A percentile compares a stretch with the other conserved stretches of the same genome.
Evolutionary conservation across 2,113 vertebrate species (phyloP).

Genomic region (Nicator chloris): DNA sequence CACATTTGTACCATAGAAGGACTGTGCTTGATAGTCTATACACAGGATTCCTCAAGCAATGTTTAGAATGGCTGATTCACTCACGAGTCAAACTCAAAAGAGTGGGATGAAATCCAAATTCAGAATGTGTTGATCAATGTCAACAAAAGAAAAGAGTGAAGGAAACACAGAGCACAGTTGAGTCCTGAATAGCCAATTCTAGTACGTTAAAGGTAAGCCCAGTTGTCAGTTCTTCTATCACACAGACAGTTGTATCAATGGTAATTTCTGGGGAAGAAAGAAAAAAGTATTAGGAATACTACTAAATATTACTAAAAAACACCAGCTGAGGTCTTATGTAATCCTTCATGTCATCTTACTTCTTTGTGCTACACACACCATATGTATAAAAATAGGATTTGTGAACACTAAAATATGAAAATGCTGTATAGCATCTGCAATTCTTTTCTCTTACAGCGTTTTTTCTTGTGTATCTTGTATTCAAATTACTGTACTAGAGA

Average conservation of each 20-base stretch:
- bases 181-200: background rate
- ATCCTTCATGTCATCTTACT: background rate
- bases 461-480: background rate
- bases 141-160: background rate
- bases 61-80: background rate
- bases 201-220: background rate
- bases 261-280: background rate
- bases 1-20: background rate
- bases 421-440: background rate
- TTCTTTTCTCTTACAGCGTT: background rate
- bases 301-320: background rate
- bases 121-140: background rate
- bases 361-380: background rate
- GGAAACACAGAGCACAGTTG: background rate
- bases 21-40: background rate
- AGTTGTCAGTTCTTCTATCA: background rate
- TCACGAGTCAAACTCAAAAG: background rate
- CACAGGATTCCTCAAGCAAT: background rate
- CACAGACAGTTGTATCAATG: background rate
- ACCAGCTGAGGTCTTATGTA: background rate
- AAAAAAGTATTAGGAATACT: background rate
- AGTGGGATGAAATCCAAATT: background rate
- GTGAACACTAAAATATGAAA: background rate
- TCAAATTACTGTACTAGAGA: background rate
- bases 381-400: background rate